Evolutionary conservation across 2,797 vertebrate genomes (phyloP), one percentile per base, ranked within the genome.

Genomic region (Gymnoscopelus microlampas): DNA sequence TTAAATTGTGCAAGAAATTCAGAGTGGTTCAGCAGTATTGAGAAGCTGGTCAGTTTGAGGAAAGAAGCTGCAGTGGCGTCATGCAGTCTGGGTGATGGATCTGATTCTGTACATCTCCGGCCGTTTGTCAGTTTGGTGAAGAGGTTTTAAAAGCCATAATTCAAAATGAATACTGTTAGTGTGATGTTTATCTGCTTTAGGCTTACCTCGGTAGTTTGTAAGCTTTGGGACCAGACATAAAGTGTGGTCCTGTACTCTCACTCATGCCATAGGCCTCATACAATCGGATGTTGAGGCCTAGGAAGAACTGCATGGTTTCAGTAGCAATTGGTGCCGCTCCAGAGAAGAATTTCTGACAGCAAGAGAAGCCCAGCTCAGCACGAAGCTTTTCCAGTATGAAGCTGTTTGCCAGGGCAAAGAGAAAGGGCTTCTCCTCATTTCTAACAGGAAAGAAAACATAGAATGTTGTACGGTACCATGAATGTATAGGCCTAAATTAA

Each of bases 221-320:
- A 70, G 84, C 85, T 6, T 78, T 74, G 0, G 95, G 93, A 59
- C 91, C 91, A 63, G 94, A 96, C 47, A 97, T 93, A 77, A 95
- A 96, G 63, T 96, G 96, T 7, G 95, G 95, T n/a, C 96, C 96
- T 0, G 95, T 90, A 73, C 93, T 95, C 87, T 97, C 96, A 0
- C 95, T 97, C 95, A 97, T 95, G 29, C 96, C 96, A 0, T 97
- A 97, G 4, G 90, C 95, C 2, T 96, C 93, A 13, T 95, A 96
- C 35, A 97, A 59, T 12, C 79, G 87, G 74, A 97, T 95, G 77
- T 97, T 95, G 59, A 97, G 91, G 26, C 95, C 86, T 70, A 96
- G 79, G 84, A 96, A 97, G 84, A 96, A 96, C 64, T 88, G 82
- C 59, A 94, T 76, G 0, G 95, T 95, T 81, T 96, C 95, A 0